These are phyloP conservation scores for Drosophila murphyi DNA, from an alignment of 1,140 invertebrate genomes.

Conservation along the genomic window DNA sequence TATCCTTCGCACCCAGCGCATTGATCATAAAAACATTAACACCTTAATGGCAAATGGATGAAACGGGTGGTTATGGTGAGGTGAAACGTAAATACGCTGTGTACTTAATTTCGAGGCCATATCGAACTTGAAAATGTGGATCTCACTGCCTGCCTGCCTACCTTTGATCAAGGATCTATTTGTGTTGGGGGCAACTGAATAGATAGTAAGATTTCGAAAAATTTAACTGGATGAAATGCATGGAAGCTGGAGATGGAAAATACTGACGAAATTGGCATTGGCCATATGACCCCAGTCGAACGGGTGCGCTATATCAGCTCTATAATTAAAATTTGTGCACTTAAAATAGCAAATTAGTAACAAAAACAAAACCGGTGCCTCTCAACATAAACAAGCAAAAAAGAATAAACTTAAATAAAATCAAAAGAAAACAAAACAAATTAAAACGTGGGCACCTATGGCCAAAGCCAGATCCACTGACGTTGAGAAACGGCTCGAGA, in stretches of 20 bases:
- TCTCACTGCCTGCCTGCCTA: neutral
- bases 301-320: conserved; percentile 49
- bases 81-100: conserved; percentile 10
- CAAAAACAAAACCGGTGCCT: conserved; percentile 68
- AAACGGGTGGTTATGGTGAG: neutral
- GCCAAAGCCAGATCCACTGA: conserved; percentile 24
- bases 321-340: conserved; percentile 82
- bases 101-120: conserved; percentile 23
- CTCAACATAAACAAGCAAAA: conserved; percentile 63
- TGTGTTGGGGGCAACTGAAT: conserved; percentile 7
- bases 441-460: conserved; percentile 14
- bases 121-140: no score
- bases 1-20: conserved; percentile 54
- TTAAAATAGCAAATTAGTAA: conserved; percentile 79
- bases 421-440: conserved; percentile 22
- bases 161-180: conserved; percentile 22
- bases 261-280: conserved; percentile 1
- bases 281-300: conserved; percentile 44
- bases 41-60: conserved; percentile 20
- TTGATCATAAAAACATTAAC: conserved; percentile 64
- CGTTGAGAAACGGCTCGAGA: conserved; percentile 31
- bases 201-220: neutral
- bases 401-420: conserved; percentile 48
- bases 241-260: neutral
- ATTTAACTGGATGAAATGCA: conserved; percentile 23